Conservation (phyloP, 2,113 vertebrate genomes). For the Stomatorhinus ivindoensis region DNA sequence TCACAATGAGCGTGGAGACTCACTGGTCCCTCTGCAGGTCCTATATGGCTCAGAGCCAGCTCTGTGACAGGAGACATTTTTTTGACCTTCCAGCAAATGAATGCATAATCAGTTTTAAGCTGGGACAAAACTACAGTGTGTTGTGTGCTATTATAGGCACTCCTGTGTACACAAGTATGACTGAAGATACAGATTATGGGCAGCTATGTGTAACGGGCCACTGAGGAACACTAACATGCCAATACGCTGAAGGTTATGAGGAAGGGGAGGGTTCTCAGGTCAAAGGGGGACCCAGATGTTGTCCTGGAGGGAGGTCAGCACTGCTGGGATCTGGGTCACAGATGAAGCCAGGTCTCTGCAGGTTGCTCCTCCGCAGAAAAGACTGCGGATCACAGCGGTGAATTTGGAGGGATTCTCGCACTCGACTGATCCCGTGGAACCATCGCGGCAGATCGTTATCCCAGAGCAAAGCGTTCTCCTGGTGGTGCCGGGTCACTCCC, state of each 20-base stretch:
- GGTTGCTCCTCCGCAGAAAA: not conserved
- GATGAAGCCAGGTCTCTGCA: not conserved
- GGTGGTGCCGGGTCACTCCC: not conserved
- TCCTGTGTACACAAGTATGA: not conserved
- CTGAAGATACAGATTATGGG: not conserved
- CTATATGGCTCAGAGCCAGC: not conserved
- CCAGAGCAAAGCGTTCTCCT: not conserved
- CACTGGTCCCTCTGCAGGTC: not conserved
- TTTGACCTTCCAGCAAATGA: not conserved
- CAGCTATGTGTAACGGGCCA: not conserved
- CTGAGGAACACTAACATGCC: not conserved
- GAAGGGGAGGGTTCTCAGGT: not conserved
- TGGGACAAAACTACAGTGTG: not conserved
- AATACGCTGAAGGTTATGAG: not conserved
- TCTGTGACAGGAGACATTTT: not conserved
- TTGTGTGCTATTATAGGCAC: not conserved
- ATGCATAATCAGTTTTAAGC: not conserved
- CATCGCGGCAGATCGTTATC: not conserved
- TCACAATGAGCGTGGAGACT: not conserved
- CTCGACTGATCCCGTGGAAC: not conserved
- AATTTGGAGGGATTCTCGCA: not conserved
- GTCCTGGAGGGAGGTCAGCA: not conserved
- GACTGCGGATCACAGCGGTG: not conserved
- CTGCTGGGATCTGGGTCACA: not conserved
- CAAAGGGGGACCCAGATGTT: not conserved